These are phyloP conservation scores for Calephelis perditalis DNA, from an alignment of 2,888 invertebrate genomes.

Conservation along the genomic window DNA sequence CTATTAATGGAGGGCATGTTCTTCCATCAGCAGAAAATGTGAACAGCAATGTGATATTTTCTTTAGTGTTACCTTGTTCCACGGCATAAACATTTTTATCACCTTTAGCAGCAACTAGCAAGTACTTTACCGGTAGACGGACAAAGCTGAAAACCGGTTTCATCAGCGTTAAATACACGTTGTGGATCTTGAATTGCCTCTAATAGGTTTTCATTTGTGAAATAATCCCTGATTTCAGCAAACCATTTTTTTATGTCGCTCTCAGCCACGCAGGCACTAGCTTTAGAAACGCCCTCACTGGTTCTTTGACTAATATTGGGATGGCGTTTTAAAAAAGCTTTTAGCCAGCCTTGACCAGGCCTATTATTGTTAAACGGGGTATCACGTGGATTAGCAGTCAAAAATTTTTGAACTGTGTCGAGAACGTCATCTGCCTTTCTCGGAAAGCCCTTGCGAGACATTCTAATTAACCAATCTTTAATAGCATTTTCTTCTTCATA, in stretches of 20 bases:
- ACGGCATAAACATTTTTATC: constrained; percentile 2
- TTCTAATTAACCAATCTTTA: not conserved
- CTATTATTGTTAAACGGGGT: not conserved
- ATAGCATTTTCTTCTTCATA: not conserved
- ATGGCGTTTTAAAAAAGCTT: not conserved
- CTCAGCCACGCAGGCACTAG: not conserved
- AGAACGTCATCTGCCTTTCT: not conserved
- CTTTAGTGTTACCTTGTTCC: not conserved
- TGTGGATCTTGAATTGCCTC: not conserved
- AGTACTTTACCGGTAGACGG: not conserved
- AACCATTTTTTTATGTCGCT: not conserved
- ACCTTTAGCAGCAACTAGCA: not conserved
- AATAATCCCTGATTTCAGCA: not conserved
- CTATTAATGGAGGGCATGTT: too few relatives aligned
- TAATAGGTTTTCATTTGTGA: not conserved
- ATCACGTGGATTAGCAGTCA: not conserved
- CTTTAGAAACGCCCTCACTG: not conserved
- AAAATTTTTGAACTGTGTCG: not conserved
- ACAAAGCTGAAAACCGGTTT: too few relatives aligned
- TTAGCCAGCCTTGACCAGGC: not conserved
- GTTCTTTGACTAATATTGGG: not conserved
- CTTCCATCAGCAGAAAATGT: not conserved
- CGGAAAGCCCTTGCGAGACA: not conserved
- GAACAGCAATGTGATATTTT: not conserved
- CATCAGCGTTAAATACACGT: not conserved